Base-by-base conservation (phyloP, 1,140 invertebrate species). In the Drosophila bipectinata region DNA sequence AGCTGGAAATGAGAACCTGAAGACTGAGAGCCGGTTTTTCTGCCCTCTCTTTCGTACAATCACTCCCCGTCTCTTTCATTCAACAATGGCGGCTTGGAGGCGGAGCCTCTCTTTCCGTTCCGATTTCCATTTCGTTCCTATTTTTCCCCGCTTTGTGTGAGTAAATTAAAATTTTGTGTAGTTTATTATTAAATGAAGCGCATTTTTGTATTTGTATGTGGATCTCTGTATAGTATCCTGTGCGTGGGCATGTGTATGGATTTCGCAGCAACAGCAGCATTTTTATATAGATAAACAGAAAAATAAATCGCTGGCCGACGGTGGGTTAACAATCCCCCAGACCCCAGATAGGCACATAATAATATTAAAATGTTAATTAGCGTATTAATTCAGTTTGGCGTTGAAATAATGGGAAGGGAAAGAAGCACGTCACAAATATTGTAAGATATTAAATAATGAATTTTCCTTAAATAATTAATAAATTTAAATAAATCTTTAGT, bases 151-250 rank as follows among this genome's bases (percentile, higher is more conserved):
- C 51, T 79, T 68, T 63, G 62, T 66, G 58, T 67, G 54, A 91
- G 90, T 91, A 91, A 91, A 91, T 91, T 91, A 91, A 91, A 91
- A 87, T 90, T 57, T 56, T 89, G 79, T 90, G 84, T 87, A 91
- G 90, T 91, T 91, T 91, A 91, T 91, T 91, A 91, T 91, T 91
- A 91, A 91, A 91, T 91, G 84, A 89, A 91, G 90, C 84, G 87
- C 82, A 90, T 68, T 88, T 88, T 87, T 88, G 82, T 85, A 74
- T 81, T 77, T 85, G 77, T 87, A 66, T 85, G 80, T 39, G 72
- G 44, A 57, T 44, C 52, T 9, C 32, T 53, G 62, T 18, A 21
- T 24, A 47, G 34, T 18, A 47, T 37, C 30, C 24, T 52, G 48
- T 61, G 48, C 28, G 32, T 49, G n/a, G 52, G 45, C 62, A 26